Evolutionary conservation across 2,888 invertebrate species (phyloP).

Genomic region (Epistrophella euchroma): DNA sequence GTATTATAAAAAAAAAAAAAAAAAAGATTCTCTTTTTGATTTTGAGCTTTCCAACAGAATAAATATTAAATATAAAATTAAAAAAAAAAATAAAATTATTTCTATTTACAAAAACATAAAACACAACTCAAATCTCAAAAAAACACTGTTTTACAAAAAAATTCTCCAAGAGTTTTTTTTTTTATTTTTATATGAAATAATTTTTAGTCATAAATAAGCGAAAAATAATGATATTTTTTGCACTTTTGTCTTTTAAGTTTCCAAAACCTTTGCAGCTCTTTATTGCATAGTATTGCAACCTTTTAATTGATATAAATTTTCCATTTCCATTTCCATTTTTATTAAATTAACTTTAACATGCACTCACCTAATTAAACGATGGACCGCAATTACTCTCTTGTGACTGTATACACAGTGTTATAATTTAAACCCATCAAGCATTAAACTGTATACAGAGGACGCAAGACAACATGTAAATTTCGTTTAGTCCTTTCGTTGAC

Average conservation of each 20-base stretch:
- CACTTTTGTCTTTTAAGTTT: not conserved
- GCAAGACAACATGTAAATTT: slow-evolving; percentile 64
- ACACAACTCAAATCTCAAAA: too few species aligned
- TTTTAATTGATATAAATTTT: not conserved
- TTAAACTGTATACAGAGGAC: slow-evolving; percentile 27
- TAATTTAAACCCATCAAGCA: slow-evolving; percentile 46
- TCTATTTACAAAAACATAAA: too few species aligned
- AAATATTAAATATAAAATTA: too few species aligned
- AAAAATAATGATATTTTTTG: not conserved
- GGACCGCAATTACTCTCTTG: slow-evolving; percentile 72
- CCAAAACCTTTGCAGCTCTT: not conserved
- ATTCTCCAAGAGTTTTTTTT: too few species aligned
- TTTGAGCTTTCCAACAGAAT: too few species aligned
- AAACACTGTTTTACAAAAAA: too few species aligned
- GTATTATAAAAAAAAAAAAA: too few species aligned
- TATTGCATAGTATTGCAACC: not conserved
- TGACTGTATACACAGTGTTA: slow-evolving; percentile 8
- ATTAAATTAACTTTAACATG: slow-evolving; percentile 45
- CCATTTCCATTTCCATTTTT: slow-evolving; percentile 6
- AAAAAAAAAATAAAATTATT: too few species aligned
- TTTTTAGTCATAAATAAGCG: too few species aligned
- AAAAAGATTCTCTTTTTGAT: too few species aligned
- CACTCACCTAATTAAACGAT: slow-evolving; percentile 71
- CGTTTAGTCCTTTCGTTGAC: slow-evolving; percentile 46
- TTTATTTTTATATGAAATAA: too few species aligned